A percentile compares a stretch with the other conserved stretches of the same genome.
phyloP scores from a whole-genome alignment of 2,797 vertebrate genomes.

The Spea hammondii region DNA sequence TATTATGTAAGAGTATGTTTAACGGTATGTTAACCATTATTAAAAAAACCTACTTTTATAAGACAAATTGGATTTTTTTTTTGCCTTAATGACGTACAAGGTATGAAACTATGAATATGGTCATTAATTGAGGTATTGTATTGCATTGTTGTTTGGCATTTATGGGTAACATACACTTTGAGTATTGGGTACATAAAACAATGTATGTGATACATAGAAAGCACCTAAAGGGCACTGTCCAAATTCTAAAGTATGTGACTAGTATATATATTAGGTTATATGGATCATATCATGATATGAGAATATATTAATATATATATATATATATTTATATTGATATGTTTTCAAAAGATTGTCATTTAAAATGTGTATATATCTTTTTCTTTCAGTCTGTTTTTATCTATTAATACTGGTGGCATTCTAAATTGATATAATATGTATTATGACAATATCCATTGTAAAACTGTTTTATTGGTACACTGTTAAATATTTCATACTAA shows the following conservation, averaged over 20 bases:
- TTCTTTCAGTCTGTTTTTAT: not conserved
- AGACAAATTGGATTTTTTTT: not conserved
- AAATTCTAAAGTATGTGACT: too few relatives aligned
- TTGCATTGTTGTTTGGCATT: not conserved
- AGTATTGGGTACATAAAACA: not conserved
- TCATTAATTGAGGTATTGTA: not conserved
- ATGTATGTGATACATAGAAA: not conserved
- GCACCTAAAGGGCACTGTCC: not conserved
- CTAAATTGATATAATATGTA: conserved; percentile 41
- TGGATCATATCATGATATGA: too few relatives aligned
- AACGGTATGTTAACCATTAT: not conserved
- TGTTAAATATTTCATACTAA: conserved; percentile 73
- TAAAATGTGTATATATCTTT: not conserved
- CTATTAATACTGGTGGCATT: conserved; percentile 55
- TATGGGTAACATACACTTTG: not conserved
- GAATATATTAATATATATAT: too few relatives aligned
- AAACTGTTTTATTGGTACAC: conserved; percentile 48
- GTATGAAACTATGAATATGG: not conserved
- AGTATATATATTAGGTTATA: too few relatives aligned
- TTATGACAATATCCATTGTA: conserved; percentile 40
- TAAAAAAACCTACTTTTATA: not conserved
- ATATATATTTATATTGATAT: not conserved
- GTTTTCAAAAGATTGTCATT: not conserved
- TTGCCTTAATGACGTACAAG: not conserved
- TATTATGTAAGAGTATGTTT: not conserved